Conservation (phyloP, 2,797 vertebrate species). For the Parotocinclus haroldoi region DNA sequence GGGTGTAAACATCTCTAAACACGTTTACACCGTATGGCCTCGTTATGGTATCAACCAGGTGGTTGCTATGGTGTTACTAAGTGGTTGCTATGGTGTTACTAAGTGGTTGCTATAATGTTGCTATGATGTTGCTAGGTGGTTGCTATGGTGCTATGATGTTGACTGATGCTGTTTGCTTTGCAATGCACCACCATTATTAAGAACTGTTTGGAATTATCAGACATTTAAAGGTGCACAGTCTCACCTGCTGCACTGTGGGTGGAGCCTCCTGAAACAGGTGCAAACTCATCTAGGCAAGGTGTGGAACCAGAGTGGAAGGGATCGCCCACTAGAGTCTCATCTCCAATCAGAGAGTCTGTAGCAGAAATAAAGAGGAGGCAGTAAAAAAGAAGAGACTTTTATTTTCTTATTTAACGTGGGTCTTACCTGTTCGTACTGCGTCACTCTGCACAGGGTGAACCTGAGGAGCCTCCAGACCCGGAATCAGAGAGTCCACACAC, state of each 20-base stretch:
- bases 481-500: constrained; percentile 79
- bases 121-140: no score
- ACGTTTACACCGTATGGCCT: no score
- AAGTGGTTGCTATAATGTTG: no score
- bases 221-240: not conserved
- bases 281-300: constrained; percentile 81
- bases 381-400: not conserved
- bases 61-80: no score
- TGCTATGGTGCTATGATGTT: no score
- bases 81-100: no score
- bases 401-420: not conserved
- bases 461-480: constrained; percentile 77
- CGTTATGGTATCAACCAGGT: no score
- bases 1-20: no score
- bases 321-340: constrained; percentile 88
- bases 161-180: no score
- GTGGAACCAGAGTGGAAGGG: constrained; percentile 85
- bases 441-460: constrained; percentile 70
- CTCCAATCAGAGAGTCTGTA: constrained; percentile 83
- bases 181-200: no score
- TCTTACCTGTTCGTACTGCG: constrained; percentile 77
- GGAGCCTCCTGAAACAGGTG: constrained; percentile 77
- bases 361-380: constrained; percentile 6
- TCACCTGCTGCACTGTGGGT: constrained; percentile 81
- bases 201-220: no score